A percentile compares a stretch with the other conserved stretches of the same genome.
Conservation (phyloP, 2,888 invertebrate genomes). For the Troilus luridus region DNA sequence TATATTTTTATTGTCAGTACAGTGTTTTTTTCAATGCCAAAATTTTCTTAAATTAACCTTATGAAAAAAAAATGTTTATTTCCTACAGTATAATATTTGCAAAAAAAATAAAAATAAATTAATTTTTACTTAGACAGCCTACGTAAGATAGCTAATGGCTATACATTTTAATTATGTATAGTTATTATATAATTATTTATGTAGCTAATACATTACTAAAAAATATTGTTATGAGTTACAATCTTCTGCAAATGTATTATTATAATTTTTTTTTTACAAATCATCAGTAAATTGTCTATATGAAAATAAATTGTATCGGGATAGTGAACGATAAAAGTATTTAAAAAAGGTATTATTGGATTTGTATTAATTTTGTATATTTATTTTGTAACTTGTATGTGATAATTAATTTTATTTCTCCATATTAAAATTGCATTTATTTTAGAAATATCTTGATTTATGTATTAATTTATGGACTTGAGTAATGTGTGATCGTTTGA, state of each 20-base stretch:
- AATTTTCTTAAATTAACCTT: too few species aligned
- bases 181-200: too few species aligned
- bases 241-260: background rate
- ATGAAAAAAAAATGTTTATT: too few species aligned
- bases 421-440: conserved; percentile 42
- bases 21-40: too few species aligned
- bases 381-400: conserved; percentile 36
- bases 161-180: too few species aligned
- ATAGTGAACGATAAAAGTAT: conserved; percentile 1
- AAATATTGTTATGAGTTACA: background rate
- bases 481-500: background rate
- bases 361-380: conserved; percentile 24
- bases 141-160: too few species aligned
- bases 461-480: background rate
- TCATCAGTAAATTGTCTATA: background rate
- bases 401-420: conserved; percentile 42
- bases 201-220: too few species aligned
- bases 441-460: background rate
- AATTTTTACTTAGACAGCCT: too few species aligned
- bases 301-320: background rate
- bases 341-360: background rate
- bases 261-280: background rate
- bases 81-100: too few species aligned
- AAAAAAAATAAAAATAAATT: too few species aligned
- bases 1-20: too few species aligned